A percentile compares a stretch with the other conserved stretches of the same genome.
These are phyloP conservation scores for Bradysia coprophila DNA, from an alignment of 1,140 invertebrate species.

Conservation along the genomic window DNA sequence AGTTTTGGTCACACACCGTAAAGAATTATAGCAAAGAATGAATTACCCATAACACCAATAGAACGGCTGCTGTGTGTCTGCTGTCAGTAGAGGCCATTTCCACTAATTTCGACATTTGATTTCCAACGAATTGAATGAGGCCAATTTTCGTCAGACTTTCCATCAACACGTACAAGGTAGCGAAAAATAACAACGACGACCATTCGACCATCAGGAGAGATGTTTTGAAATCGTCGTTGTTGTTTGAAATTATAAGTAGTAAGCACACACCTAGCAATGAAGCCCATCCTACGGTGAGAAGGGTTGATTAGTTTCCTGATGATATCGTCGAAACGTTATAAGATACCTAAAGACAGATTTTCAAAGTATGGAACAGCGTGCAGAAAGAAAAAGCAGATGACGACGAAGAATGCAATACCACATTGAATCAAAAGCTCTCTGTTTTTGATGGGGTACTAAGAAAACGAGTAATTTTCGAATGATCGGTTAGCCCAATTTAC, in stretches of 20 bases:
- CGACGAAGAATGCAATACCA: slow-evolving; percentile 42
- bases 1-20: not conserved
- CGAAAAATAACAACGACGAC: slow-evolving; percentile 78
- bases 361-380: slow-evolving; percentile 55
- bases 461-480: not conserved
- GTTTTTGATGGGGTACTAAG: slow-evolving; percentile 61
- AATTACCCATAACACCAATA: slow-evolving; percentile 46
- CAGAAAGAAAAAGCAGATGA: slow-evolving; percentile 64
- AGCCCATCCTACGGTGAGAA: slow-evolving; percentile 80
- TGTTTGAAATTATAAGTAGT: slow-evolving; percentile 54
- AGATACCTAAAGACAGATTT: slow-evolving; percentile 41
- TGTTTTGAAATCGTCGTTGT: slow-evolving; percentile 59
- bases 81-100: slow-evolving; percentile 36
- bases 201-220: slow-evolving; percentile 70
- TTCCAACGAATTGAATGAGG: slow-evolving; percentile 52
- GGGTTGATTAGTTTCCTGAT: too few relatives aligned
- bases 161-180: slow-evolving; percentile 75
- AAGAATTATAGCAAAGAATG: not conserved
- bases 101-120: slow-evolving; percentile 44
- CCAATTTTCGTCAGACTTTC: slow-evolving; percentile 54
- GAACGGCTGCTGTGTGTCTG: slow-evolving; percentile 44
- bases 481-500: too few relatives aligned
- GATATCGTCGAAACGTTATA: too few relatives aligned
- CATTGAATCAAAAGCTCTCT: slow-evolving; percentile 55
- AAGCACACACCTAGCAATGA: slow-evolving; percentile 61